Base-by-base conservation (phyloP, 2,888 invertebrate genomes). In the Plagiodera versicolora region DNA sequence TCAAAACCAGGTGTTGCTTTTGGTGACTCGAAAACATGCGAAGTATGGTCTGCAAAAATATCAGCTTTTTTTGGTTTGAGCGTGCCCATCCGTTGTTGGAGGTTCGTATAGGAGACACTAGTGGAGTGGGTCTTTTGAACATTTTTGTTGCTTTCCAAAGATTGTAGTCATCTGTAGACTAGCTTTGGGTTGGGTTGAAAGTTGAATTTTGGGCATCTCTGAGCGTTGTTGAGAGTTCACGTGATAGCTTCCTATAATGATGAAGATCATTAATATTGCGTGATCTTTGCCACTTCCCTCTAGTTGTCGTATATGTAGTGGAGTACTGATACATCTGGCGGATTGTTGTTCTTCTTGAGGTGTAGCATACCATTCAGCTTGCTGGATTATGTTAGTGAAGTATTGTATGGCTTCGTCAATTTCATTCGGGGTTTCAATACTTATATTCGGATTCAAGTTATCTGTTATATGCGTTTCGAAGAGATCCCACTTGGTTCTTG, bases 331-430 rank as follows among this genome's bases (percentile, higher is more conserved):
- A 19, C 20, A 19, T 50, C 50, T 50, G 19, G 14, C 24, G 20
- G 50, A 24, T 50, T 50, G 24, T 50, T 20, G 9, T 24, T 19
- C 11, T 9, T 20, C 50, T 28, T 50, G 50, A 50, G 11, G 28
- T 20, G 24, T 20, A 24, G 50, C 24, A n/a, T 50, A 50, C 50
- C 24, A 50, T 50, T 20, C 50, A 19, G 50, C 50, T 50, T 50
- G 50, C 6, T 50, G 50, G 2, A 20, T 50, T 24, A n/a, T 50
- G 24, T 50, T 19, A 20, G 24, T 50, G 50, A 50, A 50, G 50
- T 50, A 20, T 50, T 20, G 20, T 24, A 28, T 14, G 24, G 24
- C 50, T 50, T 50, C 50, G 50, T 50, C 24, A 6, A 50, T 19
- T 50, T 50, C 50, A 14, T n/a, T 50, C 17, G 14, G n/a, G 46